Conservation (phyloP, 2,888 invertebrate species). For the Tineola bisselliella region DNA sequence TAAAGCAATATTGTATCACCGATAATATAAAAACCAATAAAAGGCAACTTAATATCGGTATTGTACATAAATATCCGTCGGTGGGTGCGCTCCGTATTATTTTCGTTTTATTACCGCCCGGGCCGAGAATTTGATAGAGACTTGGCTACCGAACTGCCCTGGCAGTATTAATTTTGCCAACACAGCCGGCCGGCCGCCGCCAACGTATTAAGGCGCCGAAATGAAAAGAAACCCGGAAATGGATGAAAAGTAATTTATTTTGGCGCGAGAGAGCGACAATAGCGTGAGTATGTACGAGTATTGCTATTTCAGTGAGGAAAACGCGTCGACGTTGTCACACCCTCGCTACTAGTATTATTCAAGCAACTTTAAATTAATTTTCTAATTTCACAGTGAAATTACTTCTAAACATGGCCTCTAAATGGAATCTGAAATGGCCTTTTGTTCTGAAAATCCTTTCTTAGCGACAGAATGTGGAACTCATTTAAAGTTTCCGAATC, state of each 20-base stretch:
- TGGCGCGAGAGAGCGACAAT: constrained; percentile 35
- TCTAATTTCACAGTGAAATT: constrained; percentile 37
- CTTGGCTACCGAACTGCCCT: constrained; percentile 48
- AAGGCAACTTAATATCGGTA: constrained; percentile 41
- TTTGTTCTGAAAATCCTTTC: constrained; percentile 35
- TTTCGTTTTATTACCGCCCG: constrained; percentile 52
- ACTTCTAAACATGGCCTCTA: constrained; percentile 39
- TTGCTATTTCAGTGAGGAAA: constrained; percentile 19
- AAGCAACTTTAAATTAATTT: constrained; percentile 33
- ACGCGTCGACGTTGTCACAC: constrained; percentile 5
- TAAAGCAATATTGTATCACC: constrained; percentile 19
- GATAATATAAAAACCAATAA: constrained; percentile 33
- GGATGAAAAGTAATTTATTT: constrained; percentile 53
- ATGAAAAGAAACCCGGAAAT: constrained; percentile 53
- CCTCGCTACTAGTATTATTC: constrained; percentile 18
- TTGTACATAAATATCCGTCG: constrained; percentile 44
- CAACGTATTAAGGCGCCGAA: constrained; percentile 49
- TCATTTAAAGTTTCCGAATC: constrained; percentile 13
- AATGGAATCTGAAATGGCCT: constrained; percentile 38
- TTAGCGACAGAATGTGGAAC: constrained; percentile 21
- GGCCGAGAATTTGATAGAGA: constrained; percentile 53
- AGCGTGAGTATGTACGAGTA: constrained; percentile 17
- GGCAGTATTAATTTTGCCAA: constrained; percentile 49
- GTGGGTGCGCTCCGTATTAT: constrained; percentile 43
- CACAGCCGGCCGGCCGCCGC: constrained; percentile 43